Evolutionary conservation across 2,888 invertebrate species (phyloP).

Genomic region (Imbricaverruca yamaguchii): DNA sequence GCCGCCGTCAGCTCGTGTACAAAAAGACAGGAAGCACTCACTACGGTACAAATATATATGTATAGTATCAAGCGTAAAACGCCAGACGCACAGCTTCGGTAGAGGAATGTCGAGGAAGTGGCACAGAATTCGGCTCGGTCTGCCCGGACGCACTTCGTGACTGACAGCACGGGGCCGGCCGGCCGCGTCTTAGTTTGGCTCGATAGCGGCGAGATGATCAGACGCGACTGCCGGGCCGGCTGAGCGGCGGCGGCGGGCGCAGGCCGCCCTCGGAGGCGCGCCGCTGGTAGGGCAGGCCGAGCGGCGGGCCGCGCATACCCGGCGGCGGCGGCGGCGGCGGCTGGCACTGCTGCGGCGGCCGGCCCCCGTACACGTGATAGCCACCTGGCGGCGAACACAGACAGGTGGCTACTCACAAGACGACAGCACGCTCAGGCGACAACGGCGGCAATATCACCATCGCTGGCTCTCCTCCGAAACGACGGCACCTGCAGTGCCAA

Average conservation of each 20-base stretch:
- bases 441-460: too few species aligned
- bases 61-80: constrained; percentile 10
- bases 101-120: not conserved
- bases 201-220: not conserved
- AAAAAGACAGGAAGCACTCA: not conserved
- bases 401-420: not conserved
- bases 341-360: not conserved
- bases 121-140: not conserved
- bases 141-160: not conserved
- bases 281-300: not conserved
- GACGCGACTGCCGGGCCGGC: constrained; percentile 11
- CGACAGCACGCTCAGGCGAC: not conserved
- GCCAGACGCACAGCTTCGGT: not conserved
- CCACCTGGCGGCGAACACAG: not conserved
- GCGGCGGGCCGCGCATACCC: not conserved
- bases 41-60: not conserved
- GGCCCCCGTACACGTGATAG: not conserved
- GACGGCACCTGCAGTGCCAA: too few species aligned
- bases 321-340: not conserved
- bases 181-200: not conserved
- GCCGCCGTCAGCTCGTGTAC: not conserved
- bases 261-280: not conserved
- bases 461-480: too few species aligned
- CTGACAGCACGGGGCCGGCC: too few species aligned
- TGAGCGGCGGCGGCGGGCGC: constrained; percentile 1